These are phyloP conservation scores for Papilio xuthus DNA, from an alignment of 1,140 invertebrate genomes.

Conservation along the genomic window DNA sequence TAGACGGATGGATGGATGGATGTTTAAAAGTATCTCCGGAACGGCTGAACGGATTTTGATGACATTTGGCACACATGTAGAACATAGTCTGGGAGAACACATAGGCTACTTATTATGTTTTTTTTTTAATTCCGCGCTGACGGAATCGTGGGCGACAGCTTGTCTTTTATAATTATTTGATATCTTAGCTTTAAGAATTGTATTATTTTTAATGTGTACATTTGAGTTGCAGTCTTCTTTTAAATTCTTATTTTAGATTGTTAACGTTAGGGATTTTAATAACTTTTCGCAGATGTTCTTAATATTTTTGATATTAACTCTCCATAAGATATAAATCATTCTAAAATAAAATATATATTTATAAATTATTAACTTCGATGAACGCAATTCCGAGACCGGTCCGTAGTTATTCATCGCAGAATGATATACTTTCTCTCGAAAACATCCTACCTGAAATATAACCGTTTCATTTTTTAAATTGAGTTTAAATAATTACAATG, in stretches of 20 bases:
- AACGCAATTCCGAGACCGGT: slow-evolving; percentile 55
- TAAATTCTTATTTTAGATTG: neutral
- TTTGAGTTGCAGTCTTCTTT: neutral
- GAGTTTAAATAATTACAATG: slow-evolving; percentile 62
- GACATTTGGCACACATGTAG: too few relatives aligned
- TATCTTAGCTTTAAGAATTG: too few relatives aligned
- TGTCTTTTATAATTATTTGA: too few relatives aligned
- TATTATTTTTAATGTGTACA: too few relatives aligned
- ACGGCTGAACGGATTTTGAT: too few relatives aligned
- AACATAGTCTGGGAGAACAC: too few relatives aligned
- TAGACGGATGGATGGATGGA: too few relatives aligned
- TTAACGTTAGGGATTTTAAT: neutral
- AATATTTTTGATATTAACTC: neutral
- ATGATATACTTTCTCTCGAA: slow-evolving; percentile 77
- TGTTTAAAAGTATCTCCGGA: too few relatives aligned
- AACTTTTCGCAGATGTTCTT: neutral
- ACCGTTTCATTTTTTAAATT: slow-evolving; percentile 52
- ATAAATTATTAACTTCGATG: slow-evolving; percentile 29
- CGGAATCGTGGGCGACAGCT: too few relatives aligned
- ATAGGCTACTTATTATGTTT: too few relatives aligned
- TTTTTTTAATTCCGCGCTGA: too few relatives aligned
- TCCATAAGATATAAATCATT: slow-evolving; percentile 12
- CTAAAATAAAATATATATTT: slow-evolving; percentile 27
- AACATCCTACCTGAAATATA: slow-evolving; percentile 61
- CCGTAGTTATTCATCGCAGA: slow-evolving; percentile 64